Percentiles rank a stretch among this genome's conserved stretches.
Evolutionary conservation across 2,797 vertebrate genomes (phyloP).

Genomic region (Garrulus glandarius): DNA sequence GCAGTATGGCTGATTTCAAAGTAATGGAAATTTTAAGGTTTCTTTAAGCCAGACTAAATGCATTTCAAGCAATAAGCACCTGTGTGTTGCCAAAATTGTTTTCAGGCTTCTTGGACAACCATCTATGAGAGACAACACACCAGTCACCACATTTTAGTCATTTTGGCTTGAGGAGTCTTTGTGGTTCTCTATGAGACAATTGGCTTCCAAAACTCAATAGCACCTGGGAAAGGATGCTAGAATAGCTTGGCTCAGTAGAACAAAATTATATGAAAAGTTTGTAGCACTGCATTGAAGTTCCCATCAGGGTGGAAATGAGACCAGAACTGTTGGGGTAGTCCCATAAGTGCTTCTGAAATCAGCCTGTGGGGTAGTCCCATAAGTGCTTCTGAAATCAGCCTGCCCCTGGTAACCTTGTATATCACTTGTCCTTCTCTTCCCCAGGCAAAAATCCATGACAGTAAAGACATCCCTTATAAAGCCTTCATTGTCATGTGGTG

Average conservation of each 20-base stretch:
- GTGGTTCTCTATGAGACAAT: neutral
- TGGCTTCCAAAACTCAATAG: neutral
- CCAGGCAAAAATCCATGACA: neutral
- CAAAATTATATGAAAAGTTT: neutral
- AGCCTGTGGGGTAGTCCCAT: neutral
- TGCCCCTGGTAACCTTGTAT: neutral
- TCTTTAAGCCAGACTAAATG: neutral
- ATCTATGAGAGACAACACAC: neutral
- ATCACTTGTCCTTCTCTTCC: neutral
- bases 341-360: neutral
- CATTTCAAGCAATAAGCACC: neutral
- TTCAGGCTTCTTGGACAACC: neutral
- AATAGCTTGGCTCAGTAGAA: neutral
- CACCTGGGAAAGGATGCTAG: neutral
- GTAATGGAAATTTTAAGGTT: neutral
- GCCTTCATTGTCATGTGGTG: accelerated
- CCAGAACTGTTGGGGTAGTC: neutral
- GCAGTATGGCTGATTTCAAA: neutral
- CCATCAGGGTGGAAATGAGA: neutral
- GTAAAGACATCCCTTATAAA: neutral
- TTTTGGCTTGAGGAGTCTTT: neutral
- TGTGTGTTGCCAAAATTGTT: neutral
- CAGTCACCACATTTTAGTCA: neutral
- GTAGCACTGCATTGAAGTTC: neutral
- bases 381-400: neutral